Evolutionary conservation across 2,113 vertebrate genomes (phyloP), one percentile per base, ranked within the genome.

Genomic region (Ochotona curzoniae): DNA sequence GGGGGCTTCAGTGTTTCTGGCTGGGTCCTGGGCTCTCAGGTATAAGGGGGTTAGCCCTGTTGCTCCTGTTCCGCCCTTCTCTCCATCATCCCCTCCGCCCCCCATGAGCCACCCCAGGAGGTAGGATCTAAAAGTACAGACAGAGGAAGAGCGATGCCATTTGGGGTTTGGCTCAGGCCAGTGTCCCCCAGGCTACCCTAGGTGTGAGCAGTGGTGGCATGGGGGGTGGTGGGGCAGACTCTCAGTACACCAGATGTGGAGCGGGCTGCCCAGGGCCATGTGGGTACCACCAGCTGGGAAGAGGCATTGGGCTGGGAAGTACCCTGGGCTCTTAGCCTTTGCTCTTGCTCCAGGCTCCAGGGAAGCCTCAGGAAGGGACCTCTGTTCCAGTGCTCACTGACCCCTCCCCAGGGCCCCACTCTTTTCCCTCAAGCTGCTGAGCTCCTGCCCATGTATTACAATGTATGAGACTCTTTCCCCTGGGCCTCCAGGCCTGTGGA

Each of bases 391-490:
- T 89, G 32, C 75, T 93, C 44, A 51, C 25, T 44, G 63, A 8
- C 47, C 2, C 6, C 5, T 75, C 54, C 87, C 47, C 69, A 78
- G 66, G 80, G 63, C 21, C 32, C 30, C 28, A 63, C 35, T 75
- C 20, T 23, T 83, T 83, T 44, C 26, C 30, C 23, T 75, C 88
- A 89, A 88, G 20, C 30, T 81, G 26, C 61, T 54, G 32, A 90
- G 54, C 44, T 44, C 61, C 38, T 88, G 49, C 57, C 60, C 90
- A 85, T 86, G 86, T 54, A 61, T 86, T 93, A 35, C 17, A 95
- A 73, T 87, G 82, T n/a, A 79, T 83, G 84, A 38, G 23, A 7
- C 44, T 88, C 49, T 83, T 92, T 60, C 61, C 73, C 71, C 83
- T 79, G 73, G 83, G 49, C 90, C 57, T 83, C 23, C n/a, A 70